Evolutionary conservation across 2,888 invertebrate genomes (phyloP), one percentile per base, ranked within the genome.

Genomic region (Helleia helle): DNA sequence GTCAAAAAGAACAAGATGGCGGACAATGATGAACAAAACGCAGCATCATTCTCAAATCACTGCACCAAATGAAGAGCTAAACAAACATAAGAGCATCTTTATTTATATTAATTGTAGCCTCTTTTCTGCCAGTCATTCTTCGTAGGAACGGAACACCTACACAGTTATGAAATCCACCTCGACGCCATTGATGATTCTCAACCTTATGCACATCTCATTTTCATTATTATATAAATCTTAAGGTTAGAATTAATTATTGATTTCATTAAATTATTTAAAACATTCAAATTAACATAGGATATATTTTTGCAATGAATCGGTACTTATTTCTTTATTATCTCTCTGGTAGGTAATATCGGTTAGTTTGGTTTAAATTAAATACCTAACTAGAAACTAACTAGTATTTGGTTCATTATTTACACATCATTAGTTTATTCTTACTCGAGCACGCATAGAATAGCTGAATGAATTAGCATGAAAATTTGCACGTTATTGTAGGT

Each of bases 61-160:
- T 66, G 68, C 60, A 67, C 65, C 71, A 74, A 80, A 81, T 80
- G 79, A 81, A 81, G 79, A 73, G 75, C 67, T 79, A 71, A 79
- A 74, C 75, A 80, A 84, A 81, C 66, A 81, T 49, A 69, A 69
- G 66, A 64, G 62, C 59, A 59, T 70, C 68, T 74, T 79, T 80
- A 77, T 77, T 77, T 74, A 76, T 71, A 67, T 75, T 81, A 79
- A 81, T 80, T 79, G 71, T 70, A 62, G 59, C 49, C 53, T 40
- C 49, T 55, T 51, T 51, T 47, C 58, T 55, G 65, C 76, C 53
- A 74, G 83, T 84, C 83, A 84, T 71, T 63, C 52, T 83, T 80
- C 76, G 56, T 59, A 62, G 72, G 71, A 84, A 71, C 51, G 67
- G 80, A 80, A 80, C 81, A 77, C 83, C 83, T 76, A 80, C 77